phyloP scores from a whole-genome alignment of 2,113 vertebrate species.

The Muntiacus reevesi region DNA sequence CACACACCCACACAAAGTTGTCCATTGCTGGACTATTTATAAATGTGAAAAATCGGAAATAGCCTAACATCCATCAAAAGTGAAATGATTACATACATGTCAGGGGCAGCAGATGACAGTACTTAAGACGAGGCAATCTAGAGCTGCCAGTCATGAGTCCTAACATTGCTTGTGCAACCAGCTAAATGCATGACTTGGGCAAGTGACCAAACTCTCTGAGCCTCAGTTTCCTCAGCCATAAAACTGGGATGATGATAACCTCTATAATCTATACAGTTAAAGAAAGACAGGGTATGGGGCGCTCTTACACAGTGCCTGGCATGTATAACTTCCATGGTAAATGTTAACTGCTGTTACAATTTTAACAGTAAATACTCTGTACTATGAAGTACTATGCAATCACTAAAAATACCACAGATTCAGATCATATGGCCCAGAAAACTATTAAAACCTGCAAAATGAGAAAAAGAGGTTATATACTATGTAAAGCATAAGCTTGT shows the following conservation, averaged over 20 bases:
- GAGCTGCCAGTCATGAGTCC: background rate
- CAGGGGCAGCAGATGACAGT: background rate
- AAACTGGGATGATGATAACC: background rate
- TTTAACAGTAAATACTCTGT: slow-evolving; percentile 1
- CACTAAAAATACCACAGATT: background rate
- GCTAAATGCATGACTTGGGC: background rate
- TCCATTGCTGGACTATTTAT: background rate
- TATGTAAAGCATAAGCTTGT: background rate
- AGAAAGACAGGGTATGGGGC: background rate
- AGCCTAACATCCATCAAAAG: background rate
- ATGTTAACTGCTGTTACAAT: background rate
- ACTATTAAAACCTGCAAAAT: background rate
- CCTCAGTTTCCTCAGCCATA: background rate
- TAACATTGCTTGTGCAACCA: background rate
- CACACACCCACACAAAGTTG: background rate
- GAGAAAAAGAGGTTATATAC: background rate
- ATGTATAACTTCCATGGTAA: background rate
- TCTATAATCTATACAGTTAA: background rate
- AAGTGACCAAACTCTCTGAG: background rate
- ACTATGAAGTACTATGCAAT: background rate
- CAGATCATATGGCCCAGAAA: background rate
- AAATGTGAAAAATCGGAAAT: slow-evolving; percentile 4
- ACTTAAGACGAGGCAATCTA: background rate
- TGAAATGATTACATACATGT: background rate
- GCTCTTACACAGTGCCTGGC: background rate